Evolutionary conservation across 1,140 invertebrate genomes (phyloP).

Genomic region (Ips nitidus): DNA sequence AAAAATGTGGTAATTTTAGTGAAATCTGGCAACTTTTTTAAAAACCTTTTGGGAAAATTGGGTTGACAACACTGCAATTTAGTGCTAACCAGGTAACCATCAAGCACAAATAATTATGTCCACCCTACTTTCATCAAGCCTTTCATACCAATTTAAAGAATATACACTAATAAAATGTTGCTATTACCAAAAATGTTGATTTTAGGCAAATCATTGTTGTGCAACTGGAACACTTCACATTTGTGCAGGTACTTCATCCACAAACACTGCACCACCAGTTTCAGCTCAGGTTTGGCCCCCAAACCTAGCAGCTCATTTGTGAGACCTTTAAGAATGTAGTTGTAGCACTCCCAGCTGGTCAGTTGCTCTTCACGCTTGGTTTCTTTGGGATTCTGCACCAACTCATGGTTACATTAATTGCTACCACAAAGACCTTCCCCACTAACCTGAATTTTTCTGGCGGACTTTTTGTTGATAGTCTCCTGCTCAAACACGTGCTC

Average conservation of each 20-base stretch:
- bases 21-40: no score
- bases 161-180: no score
- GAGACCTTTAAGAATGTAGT: constrained; percentile 63
- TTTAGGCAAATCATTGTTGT: constrained; percentile 55
- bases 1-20: no score
- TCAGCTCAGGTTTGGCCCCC: constrained; percentile 59
- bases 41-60: no score
- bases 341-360: constrained; percentile 68
- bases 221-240: constrained; percentile 58
- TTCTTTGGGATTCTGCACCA: constrained; percentile 14
- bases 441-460: constrained; percentile 33
- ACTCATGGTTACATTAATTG: not conserved
- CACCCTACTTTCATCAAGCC: no score
- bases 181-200: constrained; percentile 48
- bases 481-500: constrained; percentile 50
- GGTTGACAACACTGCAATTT: no score
- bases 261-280: constrained; percentile 61
- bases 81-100: no score
- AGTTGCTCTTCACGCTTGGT: constrained; percentile 48
- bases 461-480: constrained; percentile 23
- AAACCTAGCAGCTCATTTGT: constrained; percentile 61
- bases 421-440: not conserved
- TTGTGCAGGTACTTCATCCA: constrained; percentile 64
- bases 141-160: no score
- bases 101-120: no score